Evolutionary conservation across 2,113 vertebrate species (phyloP), one percentile per base, ranked within the genome.

Genomic region (Peromyscus maniculatus): DNA sequence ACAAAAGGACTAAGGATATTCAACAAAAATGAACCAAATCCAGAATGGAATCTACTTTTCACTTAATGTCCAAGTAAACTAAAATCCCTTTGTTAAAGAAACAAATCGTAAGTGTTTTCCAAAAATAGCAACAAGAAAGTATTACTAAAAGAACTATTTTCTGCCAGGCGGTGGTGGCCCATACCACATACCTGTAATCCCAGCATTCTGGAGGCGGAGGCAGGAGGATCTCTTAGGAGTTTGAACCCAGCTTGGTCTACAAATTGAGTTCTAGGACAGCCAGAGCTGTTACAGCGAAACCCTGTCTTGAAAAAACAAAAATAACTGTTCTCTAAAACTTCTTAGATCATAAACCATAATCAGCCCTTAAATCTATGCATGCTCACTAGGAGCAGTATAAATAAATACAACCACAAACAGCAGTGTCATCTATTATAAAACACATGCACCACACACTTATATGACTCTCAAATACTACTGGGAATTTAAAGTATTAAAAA

Each of bases 281-380:
- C 31, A 69, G 31, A 2, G 67, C 31, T 69, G 66, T 67, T 67
- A 67, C 66, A 67, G 31, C 13, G 4, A 67, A 67, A 67, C 31
- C 28, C 31, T 33, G 31, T 69, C 67, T 69, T 0, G 5, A 1
- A 69, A 69, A 69, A 69, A 69, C 67, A 69, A 62, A 69, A 69
- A 69, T 16, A 69, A 69, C 31, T 79, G 31, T 91, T 93, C 78
- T 89, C 89, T 95, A 95, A 84, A 96, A 91, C 43, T 69, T 55
- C 77, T 84, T 89, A 55, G 28, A 26, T n/a, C 52, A 84, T 91
- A 97, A 98, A 89, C 39, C 10, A 52, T 36, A 92, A 79, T 80
- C 43, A 94, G 15, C 5, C 39, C 46, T 26, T 39, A 95, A 96
- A 39, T 92, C 83, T 84, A 95, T 39, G 7, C 59, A 87, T 13